Conservation (phyloP, 2,113 vertebrate species). For the Eubucco bourcierii region DNA sequence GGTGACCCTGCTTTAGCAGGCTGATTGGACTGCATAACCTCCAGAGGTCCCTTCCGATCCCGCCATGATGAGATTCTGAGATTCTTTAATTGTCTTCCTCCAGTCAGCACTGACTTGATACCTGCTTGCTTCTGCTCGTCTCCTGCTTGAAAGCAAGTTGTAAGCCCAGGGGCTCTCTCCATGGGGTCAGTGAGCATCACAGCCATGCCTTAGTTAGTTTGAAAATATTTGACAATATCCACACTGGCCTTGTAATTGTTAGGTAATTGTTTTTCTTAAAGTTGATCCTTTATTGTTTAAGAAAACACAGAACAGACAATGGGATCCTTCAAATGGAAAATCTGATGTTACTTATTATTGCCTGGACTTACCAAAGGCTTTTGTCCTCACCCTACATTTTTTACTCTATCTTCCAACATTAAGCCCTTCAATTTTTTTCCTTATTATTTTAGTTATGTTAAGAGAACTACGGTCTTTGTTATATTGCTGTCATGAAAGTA, state of each 20-base stretch:
- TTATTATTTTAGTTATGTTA: neutral
- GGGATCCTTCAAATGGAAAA: neutral
- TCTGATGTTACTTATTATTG: neutral
- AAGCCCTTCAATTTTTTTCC: neutral
- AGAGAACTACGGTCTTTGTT: neutral
- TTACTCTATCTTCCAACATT: neutral
- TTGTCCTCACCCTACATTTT: neutral
- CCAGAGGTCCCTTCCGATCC: no score
- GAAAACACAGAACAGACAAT: neutral
- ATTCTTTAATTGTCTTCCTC: neutral
- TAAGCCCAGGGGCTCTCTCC: no score
- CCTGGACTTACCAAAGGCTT: neutral
- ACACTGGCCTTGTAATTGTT: accelerated
- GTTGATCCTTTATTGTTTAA: neutral
- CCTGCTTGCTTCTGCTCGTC: accelerated
- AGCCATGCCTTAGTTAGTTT: accelerated
- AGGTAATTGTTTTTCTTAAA: neutral
- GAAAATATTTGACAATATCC: no score
- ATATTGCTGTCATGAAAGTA: neutral
- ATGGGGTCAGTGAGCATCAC: neutral
- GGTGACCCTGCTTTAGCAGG: no score
- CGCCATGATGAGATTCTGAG: no score
- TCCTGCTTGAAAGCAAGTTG: neutral
- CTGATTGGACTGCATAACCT: no score
- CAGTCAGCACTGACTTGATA: accelerated